phyloP scores from a whole-genome alignment of 2,113 vertebrate species.

The Oreochromis aureus region DNA sequence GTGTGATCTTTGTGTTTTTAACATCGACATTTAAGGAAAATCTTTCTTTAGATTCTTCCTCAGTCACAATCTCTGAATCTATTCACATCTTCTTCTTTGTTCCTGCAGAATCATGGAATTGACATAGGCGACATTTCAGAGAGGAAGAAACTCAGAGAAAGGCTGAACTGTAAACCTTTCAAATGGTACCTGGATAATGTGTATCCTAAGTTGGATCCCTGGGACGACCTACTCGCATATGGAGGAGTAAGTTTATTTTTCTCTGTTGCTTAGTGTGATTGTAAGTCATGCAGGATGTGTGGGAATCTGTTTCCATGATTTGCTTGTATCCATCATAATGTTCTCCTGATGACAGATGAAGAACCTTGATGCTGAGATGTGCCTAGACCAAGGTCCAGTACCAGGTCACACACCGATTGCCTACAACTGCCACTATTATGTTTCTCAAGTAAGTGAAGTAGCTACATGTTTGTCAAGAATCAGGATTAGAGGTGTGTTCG shows the following conservation, averaged over 20 bases:
- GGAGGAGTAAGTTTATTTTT: constrained; percentile 52
- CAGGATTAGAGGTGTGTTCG: too few species aligned
- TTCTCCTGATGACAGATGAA: constrained; percentile 19
- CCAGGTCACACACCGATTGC: constrained; percentile 62
- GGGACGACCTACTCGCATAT: constrained; percentile 36
- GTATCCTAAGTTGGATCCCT: constrained; percentile 77
- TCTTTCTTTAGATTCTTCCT: too few species aligned
- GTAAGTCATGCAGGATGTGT: background rate
- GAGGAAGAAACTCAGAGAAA: too few species aligned
- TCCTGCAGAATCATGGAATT: constrained; percentile 83
- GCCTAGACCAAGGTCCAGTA: constrained; percentile 64
- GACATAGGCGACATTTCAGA: constrained; percentile 88
- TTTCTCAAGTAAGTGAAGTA: constrained; percentile 50
- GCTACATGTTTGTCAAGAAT: too few species aligned
- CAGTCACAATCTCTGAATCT: too few species aligned
- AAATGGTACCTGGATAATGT: constrained; percentile 95
- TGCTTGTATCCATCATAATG: background rate
- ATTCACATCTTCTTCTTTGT: too few species aligned
- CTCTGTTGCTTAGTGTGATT: background rate
- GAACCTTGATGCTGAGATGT: constrained; percentile 33
- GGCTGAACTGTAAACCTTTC: constrained; percentile 94
- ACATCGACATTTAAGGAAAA: too few species aligned
- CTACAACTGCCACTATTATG: constrained; percentile 32
- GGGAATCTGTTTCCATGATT: background rate
- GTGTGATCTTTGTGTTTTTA: too few species aligned